Evolutionary conservation across 2,888 invertebrate genomes (phyloP).

Genomic region (Myopa testacea): DNA sequence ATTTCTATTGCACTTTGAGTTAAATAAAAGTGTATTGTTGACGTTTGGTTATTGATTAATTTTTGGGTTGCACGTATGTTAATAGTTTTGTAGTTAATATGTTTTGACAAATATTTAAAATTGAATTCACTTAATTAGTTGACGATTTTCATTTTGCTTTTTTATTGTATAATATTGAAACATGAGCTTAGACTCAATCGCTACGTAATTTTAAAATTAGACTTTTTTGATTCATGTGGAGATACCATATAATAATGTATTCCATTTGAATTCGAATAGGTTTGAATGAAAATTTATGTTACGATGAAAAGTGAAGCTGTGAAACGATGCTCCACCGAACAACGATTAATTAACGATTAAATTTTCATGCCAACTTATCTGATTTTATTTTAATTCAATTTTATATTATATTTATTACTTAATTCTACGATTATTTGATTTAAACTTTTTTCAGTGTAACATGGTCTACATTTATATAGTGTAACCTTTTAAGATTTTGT

Average conservation of each 20-base stretch:
- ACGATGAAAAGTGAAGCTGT: neutral
- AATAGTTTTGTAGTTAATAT: conserved; percentile 12
- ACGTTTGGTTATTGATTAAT: neutral
- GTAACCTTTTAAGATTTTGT: conserved; percentile 11
- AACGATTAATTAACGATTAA: neutral
- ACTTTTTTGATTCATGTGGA: neutral
- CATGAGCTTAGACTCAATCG: conserved; percentile 11
- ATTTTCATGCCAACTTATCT: neutral
- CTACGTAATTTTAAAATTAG: conserved; percentile 18
- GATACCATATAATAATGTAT: conserved; percentile 2
- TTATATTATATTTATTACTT: conserved; percentile 1
- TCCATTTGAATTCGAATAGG: conserved; percentile 3
- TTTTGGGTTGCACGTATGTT: conserved; percentile 1
- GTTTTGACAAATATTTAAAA: conserved; percentile 22
- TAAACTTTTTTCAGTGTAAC: conserved; percentile 37
- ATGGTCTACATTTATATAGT: conserved; percentile 26
- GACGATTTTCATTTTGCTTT: conserved; percentile 16
- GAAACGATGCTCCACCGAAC: conserved; percentile 5
- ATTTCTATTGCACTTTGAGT: conserved; percentile 9
- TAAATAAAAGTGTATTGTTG: conserved; percentile 1
- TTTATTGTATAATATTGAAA: conserved; percentile 13
- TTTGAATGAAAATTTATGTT: conserved; percentile 3
- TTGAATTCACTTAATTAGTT: conserved; percentile 18
- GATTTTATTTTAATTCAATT: neutral
- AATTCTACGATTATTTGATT: conserved; percentile 8